A percentile compares a stretch with the other conserved stretches of the same genome.
These are phyloP conservation scores for Neoascia interrupta DNA, from an alignment of 2,888 invertebrate genomes.

Conservation along the genomic window DNA sequence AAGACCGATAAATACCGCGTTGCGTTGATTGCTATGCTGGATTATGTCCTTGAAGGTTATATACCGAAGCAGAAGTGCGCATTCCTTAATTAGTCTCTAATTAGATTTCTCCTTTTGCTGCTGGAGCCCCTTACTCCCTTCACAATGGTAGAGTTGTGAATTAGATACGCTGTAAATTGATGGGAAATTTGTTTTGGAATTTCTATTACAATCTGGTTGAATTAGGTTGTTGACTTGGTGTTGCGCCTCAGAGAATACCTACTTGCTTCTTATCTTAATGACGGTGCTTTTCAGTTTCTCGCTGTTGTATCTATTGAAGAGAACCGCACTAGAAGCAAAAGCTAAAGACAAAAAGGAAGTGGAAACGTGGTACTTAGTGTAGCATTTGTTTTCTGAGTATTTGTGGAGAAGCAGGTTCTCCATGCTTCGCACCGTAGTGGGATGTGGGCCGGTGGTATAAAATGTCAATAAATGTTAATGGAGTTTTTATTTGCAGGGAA, in stretches of 20 bases:
- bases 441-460: neutral
- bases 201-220: conserved; percentile 28
- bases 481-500: conserved; percentile 34
- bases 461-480: conserved; percentile 44
- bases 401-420: conserved; percentile 10
- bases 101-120: conserved; percentile 32
- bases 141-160: neutral
- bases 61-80: conserved; percentile 41
- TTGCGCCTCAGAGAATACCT: conserved; percentile 15
- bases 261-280: conserved; percentile 43
- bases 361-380: too few species aligned
- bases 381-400: conserved; percentile 5
- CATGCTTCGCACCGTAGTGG: neutral
- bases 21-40: conserved; percentile 40
- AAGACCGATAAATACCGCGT: conserved; percentile 38
- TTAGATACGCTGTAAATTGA: too few species aligned
- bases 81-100: conserved; percentile 60
- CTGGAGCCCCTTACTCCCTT: neutral
- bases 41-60: conserved; percentile 42
- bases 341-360: neutral
- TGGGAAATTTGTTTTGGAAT: conserved; percentile 26
- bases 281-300: conserved; percentile 27
- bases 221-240: conserved; percentile 39
- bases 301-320: neutral
- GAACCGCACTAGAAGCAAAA: neutral